phyloP scores from a whole-genome alignment of 2,888 invertebrate genomes.

The Pheosia tremula region DNA sequence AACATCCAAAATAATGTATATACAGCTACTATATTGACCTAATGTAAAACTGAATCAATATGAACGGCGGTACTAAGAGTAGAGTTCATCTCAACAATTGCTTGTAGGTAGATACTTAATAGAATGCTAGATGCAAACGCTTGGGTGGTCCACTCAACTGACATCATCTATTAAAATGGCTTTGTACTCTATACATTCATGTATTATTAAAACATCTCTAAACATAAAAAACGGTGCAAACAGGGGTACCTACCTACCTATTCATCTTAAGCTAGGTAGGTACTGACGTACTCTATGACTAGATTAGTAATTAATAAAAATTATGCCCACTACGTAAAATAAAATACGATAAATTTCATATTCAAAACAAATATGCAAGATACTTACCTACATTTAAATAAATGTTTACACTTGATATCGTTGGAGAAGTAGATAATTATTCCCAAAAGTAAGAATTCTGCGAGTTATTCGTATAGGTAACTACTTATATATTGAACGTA shows the following conservation, averaged over 20 bases:
- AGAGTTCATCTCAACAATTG: slow-evolving; percentile 16
- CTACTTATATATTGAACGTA: slow-evolving; percentile 9
- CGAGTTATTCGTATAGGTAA: neutral
- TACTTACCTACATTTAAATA: neutral
- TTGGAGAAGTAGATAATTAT: neutral
- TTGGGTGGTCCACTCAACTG: slow-evolving; percentile 32
- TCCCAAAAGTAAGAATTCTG: neutral
- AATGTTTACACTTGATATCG: neutral
- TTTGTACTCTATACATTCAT: neutral
- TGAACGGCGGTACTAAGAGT: slow-evolving; percentile 13
- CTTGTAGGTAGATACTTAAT: slow-evolving; percentile 10
- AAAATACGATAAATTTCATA: neutral
- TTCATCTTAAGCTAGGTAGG: too few relatives aligned
- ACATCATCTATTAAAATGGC: slow-evolving; percentile 7
- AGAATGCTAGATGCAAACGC: slow-evolving; percentile 18
- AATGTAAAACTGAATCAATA: neutral
- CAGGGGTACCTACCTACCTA: too few relatives aligned
- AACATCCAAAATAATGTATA: slow-evolving; percentile 2
- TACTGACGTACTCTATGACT: too few relatives aligned
- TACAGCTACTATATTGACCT: neutral
- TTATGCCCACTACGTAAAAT: too few relatives aligned
- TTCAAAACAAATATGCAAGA: neutral
- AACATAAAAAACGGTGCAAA: neutral
- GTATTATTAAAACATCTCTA: neutral
- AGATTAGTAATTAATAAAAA: too few relatives aligned